Percentiles rank a stretch among this genome's conserved stretches.
These are phyloP conservation scores for Andricus curvator DNA, from an alignment of 2,888 invertebrate species.

Conservation along the genomic window DNA sequence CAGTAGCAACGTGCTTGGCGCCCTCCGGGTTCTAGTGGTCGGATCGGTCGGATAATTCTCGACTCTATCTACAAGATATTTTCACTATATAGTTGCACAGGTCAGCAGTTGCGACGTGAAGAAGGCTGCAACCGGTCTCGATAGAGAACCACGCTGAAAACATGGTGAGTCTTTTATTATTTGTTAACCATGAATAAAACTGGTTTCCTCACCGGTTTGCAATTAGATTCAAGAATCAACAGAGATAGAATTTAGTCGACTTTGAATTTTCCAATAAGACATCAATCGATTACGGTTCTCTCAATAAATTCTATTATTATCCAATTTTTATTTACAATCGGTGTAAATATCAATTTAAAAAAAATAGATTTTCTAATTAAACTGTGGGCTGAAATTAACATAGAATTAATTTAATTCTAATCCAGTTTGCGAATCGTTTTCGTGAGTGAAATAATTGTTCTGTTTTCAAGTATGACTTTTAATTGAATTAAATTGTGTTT, in stretches of 20 bases:
- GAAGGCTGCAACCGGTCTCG: constrained; percentile 18
- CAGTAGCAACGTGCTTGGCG: neutral
- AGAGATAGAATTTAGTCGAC: constrained; percentile 6
- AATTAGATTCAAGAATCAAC: neutral
- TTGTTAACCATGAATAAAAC: constrained; percentile 22
- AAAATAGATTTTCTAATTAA: too few species aligned
- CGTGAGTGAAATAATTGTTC: neutral
- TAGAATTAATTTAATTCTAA: too few species aligned
- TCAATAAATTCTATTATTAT: neutral
- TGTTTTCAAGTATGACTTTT: neutral
- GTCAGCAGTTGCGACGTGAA: constrained; percentile 22
- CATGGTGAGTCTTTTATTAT: constrained; percentile 31
- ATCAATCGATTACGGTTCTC: neutral
- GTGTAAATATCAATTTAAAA: neutral
- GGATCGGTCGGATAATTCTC: neutral
- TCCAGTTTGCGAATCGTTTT: neutral
- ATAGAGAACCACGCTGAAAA: constrained; percentile 9
- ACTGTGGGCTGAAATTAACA: too few species aligned
- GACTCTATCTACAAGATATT: neutral
- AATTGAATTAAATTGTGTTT: neutral
- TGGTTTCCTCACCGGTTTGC: constrained; percentile 5
- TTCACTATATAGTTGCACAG: constrained; percentile 8
- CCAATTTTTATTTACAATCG: neutral
- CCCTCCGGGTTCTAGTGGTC: neutral
- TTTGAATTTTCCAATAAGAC: neutral